Percentiles rank a stretch among this genome's conserved stretches.
Evolutionary conservation across 2,888 invertebrate species (phyloP).

Genomic region (Acholoe squamosa): DNA sequence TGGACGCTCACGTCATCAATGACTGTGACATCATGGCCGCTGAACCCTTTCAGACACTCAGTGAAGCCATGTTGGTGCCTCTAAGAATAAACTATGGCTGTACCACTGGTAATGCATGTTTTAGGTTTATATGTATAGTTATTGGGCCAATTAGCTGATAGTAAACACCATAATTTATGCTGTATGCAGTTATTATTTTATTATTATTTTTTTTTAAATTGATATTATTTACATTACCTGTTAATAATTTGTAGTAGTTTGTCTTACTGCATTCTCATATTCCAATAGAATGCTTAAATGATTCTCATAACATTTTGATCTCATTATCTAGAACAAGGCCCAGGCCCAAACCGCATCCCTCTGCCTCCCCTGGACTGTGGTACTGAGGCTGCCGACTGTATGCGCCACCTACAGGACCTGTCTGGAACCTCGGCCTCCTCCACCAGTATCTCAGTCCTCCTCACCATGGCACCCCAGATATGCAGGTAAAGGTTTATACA

Average conservation of each 20-base stretch:
- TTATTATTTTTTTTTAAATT: too few species aligned
- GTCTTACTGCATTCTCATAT: too few species aligned
- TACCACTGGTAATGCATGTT: neutral
- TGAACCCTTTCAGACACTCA: neutral
- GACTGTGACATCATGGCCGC: constrained; percentile 6
- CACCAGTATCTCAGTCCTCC: neutral
- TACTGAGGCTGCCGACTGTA: neutral
- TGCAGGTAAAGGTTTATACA: neutral
- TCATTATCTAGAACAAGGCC: neutral
- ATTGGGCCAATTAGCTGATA: too few species aligned
- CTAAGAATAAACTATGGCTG: neutral
- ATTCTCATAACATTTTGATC: too few species aligned
- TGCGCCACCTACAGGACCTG: constrained; percentile 21
- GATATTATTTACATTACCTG: too few species aligned
- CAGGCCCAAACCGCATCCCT: neutral
- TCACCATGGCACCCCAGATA: neutral
- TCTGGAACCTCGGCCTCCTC: neutral
- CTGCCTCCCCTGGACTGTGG: neutral
- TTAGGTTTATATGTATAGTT: too few species aligned
- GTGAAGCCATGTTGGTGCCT: neutral
- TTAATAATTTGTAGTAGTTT: too few species aligned
- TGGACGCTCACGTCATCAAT: neutral
- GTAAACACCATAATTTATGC: too few species aligned
- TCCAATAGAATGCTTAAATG: too few species aligned
- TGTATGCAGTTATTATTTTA: too few species aligned